Evolutionary conservation across 2,113 vertebrate genomes (phyloP).

Genomic region (Haplochromis burtoni): DNA sequence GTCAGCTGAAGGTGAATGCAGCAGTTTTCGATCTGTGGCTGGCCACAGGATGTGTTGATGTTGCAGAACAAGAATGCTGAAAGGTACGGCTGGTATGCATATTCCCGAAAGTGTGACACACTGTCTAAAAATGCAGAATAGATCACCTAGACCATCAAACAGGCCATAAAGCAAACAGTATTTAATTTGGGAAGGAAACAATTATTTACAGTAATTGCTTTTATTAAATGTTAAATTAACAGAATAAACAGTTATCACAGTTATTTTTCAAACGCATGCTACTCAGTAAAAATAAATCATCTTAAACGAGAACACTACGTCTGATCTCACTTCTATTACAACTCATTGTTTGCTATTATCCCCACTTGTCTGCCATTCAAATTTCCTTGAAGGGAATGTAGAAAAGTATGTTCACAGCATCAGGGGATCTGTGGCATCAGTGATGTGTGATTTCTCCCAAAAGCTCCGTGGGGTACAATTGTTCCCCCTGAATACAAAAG

Average conservation of each 20-base stretch:
- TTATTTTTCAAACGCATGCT: background rate
- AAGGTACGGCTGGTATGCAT: constrained; percentile 16
- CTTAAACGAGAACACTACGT: constrained; percentile 19
- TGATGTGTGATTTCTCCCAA: constrained; percentile 52
- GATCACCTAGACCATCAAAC: background rate
- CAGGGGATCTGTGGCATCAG: constrained; percentile 47
- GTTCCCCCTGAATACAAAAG: constrained; percentile 70
- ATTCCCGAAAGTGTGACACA: background rate
- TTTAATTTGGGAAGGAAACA: background rate
- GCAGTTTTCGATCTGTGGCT: constrained; percentile 35
- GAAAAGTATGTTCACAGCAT: constrained; percentile 34
- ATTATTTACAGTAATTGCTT: background rate
- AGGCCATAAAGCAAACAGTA: background rate
- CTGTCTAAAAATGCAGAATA: background rate
- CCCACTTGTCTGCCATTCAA: constrained; percentile 58
- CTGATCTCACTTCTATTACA: constrained; percentile 33
- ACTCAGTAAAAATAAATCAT: constrained; percentile 11
- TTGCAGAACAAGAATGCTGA: constrained; percentile 38
- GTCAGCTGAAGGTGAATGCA: constrained; percentile 45
- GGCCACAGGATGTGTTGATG: constrained; percentile 51
- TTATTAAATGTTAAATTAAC: background rate
- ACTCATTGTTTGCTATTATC: constrained; percentile 52
- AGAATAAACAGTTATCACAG: background rate
- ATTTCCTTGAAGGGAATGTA: constrained; percentile 45
- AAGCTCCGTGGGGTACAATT: constrained; percentile 58